These are phyloP conservation scores for Lipotes vexillifer DNA, from an alignment of 2,113 vertebrate species.

Conservation along the genomic window DNA sequence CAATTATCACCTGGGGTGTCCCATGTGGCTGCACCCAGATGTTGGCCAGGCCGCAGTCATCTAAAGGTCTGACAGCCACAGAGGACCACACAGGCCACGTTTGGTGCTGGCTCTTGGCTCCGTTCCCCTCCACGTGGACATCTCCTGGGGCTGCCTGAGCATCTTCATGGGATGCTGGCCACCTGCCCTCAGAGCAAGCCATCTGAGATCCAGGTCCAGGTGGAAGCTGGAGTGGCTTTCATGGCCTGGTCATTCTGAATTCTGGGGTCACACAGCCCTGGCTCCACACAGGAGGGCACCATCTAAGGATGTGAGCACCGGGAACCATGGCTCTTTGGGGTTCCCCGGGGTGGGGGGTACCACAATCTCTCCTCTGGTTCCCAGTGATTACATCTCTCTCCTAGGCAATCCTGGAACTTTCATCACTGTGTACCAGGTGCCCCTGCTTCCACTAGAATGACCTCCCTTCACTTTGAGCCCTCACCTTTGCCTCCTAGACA, in stretches of 20 bases:
- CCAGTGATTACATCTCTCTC: fast-evolving
- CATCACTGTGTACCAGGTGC: fast-evolving
- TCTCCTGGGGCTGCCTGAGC: not conserved
- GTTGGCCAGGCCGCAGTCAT: fast-evolving
- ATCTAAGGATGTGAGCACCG: fast-evolving
- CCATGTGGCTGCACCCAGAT: fast-evolving
- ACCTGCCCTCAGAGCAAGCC: fast-evolving
- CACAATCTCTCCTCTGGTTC: not conserved
- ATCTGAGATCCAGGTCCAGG: fast-evolving
- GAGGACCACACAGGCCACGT: fast-evolving
- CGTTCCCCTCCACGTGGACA: fast-evolving
- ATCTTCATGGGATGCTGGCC: fast-evolving
- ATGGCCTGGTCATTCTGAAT: fast-evolving
- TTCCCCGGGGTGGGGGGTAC: fast-evolving
- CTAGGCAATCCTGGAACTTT: fast-evolving
- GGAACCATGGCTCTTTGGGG: not conserved
- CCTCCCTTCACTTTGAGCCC: not conserved
- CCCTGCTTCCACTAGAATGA: fast-evolving
- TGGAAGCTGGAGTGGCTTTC: not conserved
- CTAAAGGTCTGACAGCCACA: fast-evolving
- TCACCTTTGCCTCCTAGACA: not conserved
- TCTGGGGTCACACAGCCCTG: no score
- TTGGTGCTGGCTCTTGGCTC: not conserved
- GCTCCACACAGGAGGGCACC: not conserved
- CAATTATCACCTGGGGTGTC: fast-evolving